Evolutionary conservation across 2,113 vertebrate genomes (phyloP), one percentile per base, ranked within the genome.

Genomic region (Solea senegalensis): DNA sequence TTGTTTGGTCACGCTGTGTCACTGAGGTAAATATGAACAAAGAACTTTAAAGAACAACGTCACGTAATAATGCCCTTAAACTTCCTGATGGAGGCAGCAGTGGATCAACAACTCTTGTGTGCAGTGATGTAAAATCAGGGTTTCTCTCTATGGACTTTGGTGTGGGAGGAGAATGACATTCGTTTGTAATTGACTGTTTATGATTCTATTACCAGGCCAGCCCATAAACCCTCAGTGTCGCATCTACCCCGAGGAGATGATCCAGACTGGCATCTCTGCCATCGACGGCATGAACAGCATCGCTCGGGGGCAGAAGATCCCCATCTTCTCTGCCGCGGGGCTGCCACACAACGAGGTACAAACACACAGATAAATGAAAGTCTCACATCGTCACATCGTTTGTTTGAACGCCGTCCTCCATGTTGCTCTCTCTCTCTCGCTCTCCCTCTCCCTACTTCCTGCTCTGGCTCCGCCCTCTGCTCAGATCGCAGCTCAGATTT

Each of bases 281-380:
- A 95, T 95, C 2, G 94, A 95, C 52, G 94, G 93, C 61, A 95
- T 95, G 94, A 95, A 95, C 89, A 95, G 94, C 78, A 95, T 95
- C 8, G 94, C 94, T 45, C 81, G 94, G 85, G 94, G 94, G 54
- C 94, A 95, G 89, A 95, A 95, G 90, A 95, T 95, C 77, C 94
- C 94, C 0, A 95, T 95, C 28, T 95, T 95, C 52, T 95, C 94
- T 48, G 94, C 94, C 27, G 94, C 94, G 59, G 94, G 94, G 5
- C 81, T 95, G n/a, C 94, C 94, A 7, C 94, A 95, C 86, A 95
- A 95, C 5, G 94, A 95, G 92, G 94, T 95, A 56, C 45, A 48
- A 9, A 48, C 4, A 48, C 45, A 13, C 14, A 14, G 4, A 5
- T 14, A 34, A 15, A 12, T 43, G 2, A 48, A 14, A 21, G 7